phyloP scores from a whole-genome alignment of 2,113 vertebrate genomes.

The Pyrgilauda ruficollis region DNA sequence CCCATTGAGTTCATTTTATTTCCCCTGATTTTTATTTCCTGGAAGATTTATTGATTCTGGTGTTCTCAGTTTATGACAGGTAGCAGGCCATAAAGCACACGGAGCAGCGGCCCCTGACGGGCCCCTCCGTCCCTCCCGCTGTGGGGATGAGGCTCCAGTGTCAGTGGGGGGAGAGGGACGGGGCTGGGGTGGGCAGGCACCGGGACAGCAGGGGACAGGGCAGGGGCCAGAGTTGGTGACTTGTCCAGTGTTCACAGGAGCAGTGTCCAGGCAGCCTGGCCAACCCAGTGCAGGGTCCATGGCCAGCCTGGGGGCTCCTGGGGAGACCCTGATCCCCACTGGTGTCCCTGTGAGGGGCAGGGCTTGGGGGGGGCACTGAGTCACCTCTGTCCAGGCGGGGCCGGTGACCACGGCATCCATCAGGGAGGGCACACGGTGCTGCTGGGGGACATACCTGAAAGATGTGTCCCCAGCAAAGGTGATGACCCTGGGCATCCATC shows the following conservation, averaged over 20 bases:
- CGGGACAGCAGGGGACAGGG: accelerated
- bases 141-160: not conserved
- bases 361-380: not conserved
- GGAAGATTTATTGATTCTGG: conserved; percentile 52
- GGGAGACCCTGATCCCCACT: not conserved
- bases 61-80: conserved; percentile 62
- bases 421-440: not conserved
- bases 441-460: not conserved
- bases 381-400: accelerated
- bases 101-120: not conserved
- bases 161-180: not conserved
- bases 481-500: not conserved
- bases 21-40: conserved; percentile 59
- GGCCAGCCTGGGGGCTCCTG: not conserved
- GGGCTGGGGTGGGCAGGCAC: not conserved
- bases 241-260: accelerated
- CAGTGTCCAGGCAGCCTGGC: not conserved
- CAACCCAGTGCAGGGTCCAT: accelerated
- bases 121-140: not conserved
- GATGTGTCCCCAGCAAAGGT: not conserved
- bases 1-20: conserved; percentile 45
- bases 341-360: not conserved
- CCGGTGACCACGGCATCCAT: accelerated
- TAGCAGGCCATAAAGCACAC: conserved; percentile 37
- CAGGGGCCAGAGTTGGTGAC: not conserved